Percentiles rank a stretch among this genome's conserved stretches.
These are phyloP conservation scores for Clivina fossor DNA, from an alignment of 2,888 invertebrate genomes.

Conservation along the genomic window DNA sequence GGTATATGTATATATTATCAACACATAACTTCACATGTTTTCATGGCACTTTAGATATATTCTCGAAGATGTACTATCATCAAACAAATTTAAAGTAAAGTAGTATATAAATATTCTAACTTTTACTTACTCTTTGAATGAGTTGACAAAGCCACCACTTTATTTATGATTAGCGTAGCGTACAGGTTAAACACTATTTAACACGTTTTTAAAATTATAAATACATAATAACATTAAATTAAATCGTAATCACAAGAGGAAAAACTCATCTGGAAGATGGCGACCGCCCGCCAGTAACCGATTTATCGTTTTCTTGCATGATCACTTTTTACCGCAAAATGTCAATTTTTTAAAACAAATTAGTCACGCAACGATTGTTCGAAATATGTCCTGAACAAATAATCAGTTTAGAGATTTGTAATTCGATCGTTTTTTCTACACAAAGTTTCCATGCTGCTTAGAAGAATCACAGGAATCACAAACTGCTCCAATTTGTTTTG, in stretches of 20 bases:
- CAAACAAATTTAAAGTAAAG: conserved; percentile 5
- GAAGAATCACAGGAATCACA: conserved; percentile 35
- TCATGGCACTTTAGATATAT: conserved; percentile 34
- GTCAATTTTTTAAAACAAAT: conserved; percentile 19
- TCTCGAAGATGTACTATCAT: conserved; percentile 35
- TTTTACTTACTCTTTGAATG: conserved; percentile 21
- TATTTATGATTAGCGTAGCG: conserved; percentile 30
- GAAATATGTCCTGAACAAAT: background rate
- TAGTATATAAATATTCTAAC: background rate
- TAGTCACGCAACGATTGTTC: conserved; percentile 11
- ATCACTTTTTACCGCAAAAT: conserved; percentile 52
- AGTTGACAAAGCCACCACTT: conserved; percentile 4
- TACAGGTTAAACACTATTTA: conserved; percentile 42
- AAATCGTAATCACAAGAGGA: conserved; percentile 48
- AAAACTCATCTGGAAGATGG: conserved; percentile 63
- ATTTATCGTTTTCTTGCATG: conserved; percentile 56
- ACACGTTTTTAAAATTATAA: conserved; percentile 43
- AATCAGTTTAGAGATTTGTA: background rate
- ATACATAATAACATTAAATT: conserved; percentile 46
- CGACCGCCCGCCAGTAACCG: conserved; percentile 57
- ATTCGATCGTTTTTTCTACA: background rate
- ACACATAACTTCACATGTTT: conserved; percentile 15
- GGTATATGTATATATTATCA: background rate
- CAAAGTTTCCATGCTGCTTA: conserved; percentile 30
- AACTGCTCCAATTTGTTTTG: conserved; percentile 41